Conservation (phyloP, 2,888 invertebrate species). For the Hirtodrosophila alboralis region DNA sequence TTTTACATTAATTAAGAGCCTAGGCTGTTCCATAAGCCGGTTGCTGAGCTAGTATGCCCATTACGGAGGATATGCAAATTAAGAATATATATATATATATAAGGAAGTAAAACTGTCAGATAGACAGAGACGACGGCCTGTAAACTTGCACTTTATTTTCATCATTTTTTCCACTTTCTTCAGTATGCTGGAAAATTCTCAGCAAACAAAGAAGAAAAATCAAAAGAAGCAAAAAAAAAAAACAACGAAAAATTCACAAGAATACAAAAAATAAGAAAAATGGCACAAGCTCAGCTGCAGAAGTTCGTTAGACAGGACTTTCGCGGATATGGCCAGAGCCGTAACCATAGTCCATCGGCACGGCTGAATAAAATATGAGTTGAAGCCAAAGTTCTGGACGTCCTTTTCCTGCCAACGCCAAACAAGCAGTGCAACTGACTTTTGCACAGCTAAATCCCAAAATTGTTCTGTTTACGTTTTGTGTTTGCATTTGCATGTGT, state of each 20-base stretch:
- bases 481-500: constrained; percentile 61
- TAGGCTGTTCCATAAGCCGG: constrained; percentile 41
- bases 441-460: constrained; percentile 15
- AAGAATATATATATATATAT: constrained; percentile 17
- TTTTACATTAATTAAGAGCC: constrained; percentile 50
- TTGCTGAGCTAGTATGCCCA: constrained; percentile 26
- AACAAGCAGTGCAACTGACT: constrained; percentile 36
- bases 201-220: constrained; percentile 6
- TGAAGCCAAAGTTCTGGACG: constrained; percentile 53
- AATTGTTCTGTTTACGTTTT: constrained; percentile 52
- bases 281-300: constrained; percentile 59
- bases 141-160: constrained; percentile 63
- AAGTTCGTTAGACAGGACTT: constrained; percentile 45
- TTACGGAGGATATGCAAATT: constrained; percentile 47
- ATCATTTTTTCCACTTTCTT: constrained; percentile 55
- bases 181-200: constrained; percentile 30
- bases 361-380: constrained; percentile 68
- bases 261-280: constrained; percentile 46
- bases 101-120: constrained; percentile 3
- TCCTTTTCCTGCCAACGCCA: constrained; percentile 44
- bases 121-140: constrained; percentile 22
- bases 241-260: no score
- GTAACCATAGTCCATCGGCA: constrained; percentile 42
- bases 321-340: constrained; percentile 24
- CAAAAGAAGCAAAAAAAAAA: constrained; percentile 6